Conservation (phyloP, 2,113 vertebrate species). For the Rhizomys pruinosus region DNA sequence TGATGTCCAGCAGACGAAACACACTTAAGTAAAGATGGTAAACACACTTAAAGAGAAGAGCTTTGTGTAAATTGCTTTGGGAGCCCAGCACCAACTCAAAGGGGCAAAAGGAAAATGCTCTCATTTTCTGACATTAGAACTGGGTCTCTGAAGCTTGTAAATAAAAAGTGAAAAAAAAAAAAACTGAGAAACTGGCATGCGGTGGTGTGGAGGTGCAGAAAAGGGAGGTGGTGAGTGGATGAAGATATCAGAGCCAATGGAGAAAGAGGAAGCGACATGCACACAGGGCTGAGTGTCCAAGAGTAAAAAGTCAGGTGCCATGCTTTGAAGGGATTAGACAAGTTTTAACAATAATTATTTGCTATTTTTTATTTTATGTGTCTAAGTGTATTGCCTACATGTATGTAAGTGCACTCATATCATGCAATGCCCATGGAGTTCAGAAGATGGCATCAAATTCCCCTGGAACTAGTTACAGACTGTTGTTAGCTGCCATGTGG, state of each 20-base stretch:
- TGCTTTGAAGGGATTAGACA: background rate
- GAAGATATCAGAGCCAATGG: background rate
- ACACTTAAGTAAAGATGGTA: background rate
- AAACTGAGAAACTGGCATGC: background rate
- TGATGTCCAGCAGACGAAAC: background rate
- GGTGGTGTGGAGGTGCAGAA: background rate
- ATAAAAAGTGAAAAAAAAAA: background rate
- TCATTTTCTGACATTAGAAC: background rate
- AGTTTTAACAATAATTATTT: background rate
- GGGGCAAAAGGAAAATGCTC: background rate
- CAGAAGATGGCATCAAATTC: too few species aligned
- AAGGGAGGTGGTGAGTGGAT: background rate
- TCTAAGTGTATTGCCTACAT: too few species aligned
- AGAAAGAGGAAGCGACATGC: background rate
- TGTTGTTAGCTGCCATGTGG: too few species aligned
- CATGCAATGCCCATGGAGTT: too few species aligned
- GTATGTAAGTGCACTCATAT: too few species aligned
- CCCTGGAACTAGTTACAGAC: too few species aligned
- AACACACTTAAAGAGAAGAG: background rate
- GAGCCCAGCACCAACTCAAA: background rate
- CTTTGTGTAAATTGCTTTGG: background rate
- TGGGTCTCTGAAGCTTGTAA: background rate
- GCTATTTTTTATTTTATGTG: too few species aligned
- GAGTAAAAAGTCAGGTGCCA: background rate
- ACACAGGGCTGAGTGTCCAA: fast-evolving